Evolutionary conservation across 1,140 invertebrate genomes (phyloP), one percentile per base, ranked within the genome.

Genomic region (Microplitis demolitor): DNA sequence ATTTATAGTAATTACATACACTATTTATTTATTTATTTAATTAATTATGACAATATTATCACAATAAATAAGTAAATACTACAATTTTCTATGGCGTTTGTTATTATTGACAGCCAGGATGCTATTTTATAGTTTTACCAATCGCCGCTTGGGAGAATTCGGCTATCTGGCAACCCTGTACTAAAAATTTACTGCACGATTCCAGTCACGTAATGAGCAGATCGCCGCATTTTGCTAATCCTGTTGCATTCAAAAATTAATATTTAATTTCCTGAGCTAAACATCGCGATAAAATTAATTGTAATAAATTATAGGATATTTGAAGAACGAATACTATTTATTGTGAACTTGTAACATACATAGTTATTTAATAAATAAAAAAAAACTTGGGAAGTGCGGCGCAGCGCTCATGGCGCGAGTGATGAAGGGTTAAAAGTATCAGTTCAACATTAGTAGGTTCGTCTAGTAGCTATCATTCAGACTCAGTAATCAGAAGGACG

Each of bases 261-360:
- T 24, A 54, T 68, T 68, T 31, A 31, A 68, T 31, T 53, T 51
- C 9, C 9, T n/a, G 37, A 66, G 39, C 14, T 14, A 37, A 39
- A 8, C 63, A 58, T 71, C 11, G 16, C 31, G 5, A 45, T 45
- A 45, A 45, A 45, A 45, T 45, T 45, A 5, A 45, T 6, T 45
- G 39, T 45, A 61, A 50, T 39, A 62, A 62, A 54, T 62, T 74
- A 60, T 68, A 6, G n/a, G 9, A 53, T 53, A 35, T n/a, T 67
- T 67, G 45, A 51, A 63, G 39, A 4, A 62, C 13, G 31, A 35
- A 16, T 56, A 31, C 24, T 37, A 39, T 70, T 66, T 51, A 37
- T 58, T 8, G n/a, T 24, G 53, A 54, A 54, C 13, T 24, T 54
- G 53, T 54, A 54, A 54, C 53, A 54, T n/a, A 14, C 16, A 54